Evolutionary conservation across 2,888 invertebrate genomes (phyloP), one percentile per base, ranked within the genome.

Genomic region (Drosophila kambysellisi): DNA sequence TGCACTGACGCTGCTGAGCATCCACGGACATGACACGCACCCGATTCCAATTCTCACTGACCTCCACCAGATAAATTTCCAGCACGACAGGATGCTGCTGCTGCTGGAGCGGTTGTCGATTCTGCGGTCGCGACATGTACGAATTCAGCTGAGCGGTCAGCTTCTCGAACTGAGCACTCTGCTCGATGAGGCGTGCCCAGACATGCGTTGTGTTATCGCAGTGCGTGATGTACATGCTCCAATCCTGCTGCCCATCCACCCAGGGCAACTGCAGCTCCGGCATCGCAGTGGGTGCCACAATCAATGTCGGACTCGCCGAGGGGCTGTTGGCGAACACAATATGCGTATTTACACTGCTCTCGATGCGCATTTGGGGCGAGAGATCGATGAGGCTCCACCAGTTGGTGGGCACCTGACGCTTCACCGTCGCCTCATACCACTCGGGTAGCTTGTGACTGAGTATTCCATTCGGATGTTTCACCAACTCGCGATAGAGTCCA

Each of bases 381-480:
- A 17, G 39, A 17, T 50, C 65, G 1, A 85, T 68, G 17, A 85
- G 54, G 62, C 95, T 94, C 86, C 95, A 93, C 96, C 97, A 96
- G 91, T 96, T 95, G 15, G 93, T 93, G 0, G 97, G 97, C 57
- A 97, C 92, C 62, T 94, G 94, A 91, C 96, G 96, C 3, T 94
- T 93, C 84, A 95, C 96, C 71, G 94, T 94, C 71, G 95, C 94
- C 60, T 94, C 94, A 89, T 95, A 95, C 77, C 94, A 91, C 75
- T 94, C 94, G 37, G 95, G 94, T 74, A 96, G 93, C 58, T 94
- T 94, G 76, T 93, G 94, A 8, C 94, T 94, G 94, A 95, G 95
- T 29, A 96, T 92, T 17, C 96, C 96, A 69, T 94, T 94, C 56
- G 94, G 94, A 82, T 91, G 91, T 39, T 81, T 80, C n/a, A 91